Conservation (phyloP, 2,888 invertebrate species). For the Dynastes maya region DNA sequence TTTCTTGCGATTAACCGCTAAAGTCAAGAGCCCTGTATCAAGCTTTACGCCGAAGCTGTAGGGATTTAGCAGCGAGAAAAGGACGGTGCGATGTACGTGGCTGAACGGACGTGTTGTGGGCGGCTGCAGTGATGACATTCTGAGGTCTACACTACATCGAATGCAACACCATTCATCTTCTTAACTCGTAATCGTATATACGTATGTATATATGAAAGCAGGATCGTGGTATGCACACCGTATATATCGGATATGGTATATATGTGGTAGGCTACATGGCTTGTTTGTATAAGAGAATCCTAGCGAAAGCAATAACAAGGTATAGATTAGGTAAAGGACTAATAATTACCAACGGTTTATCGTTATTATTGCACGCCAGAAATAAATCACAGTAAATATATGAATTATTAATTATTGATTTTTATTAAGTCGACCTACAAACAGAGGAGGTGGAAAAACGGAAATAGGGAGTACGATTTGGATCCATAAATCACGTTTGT, state of each 20-base stretch:
- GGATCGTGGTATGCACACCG: constrained; percentile 5
- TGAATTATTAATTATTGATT: constrained; percentile 50
- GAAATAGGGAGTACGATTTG: background rate
- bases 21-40: background rate
- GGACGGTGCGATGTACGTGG: constrained; percentile 25
- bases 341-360: constrained; percentile 47
- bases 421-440: constrained; percentile 22
- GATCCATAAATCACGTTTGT: constrained; percentile 44
- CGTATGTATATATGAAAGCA: background rate
- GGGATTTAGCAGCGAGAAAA: background rate
- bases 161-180: constrained; percentile 56
- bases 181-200: constrained; percentile 49
- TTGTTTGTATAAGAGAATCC: constrained; percentile 23
- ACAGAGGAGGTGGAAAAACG: background rate
- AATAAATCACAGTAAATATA: constrained; percentile 49
- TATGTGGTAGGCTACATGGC: constrained; percentile 11
- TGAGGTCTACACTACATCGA: constrained; percentile 52
- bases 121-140: constrained; percentile 55
- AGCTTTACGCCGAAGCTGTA: background rate
- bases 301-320: background rate
- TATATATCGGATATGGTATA: background rate
- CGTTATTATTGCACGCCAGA: constrained; percentile 30
- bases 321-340: constrained; percentile 53
- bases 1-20: constrained; percentile 42
- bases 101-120: constrained; percentile 52